Percentiles rank a stretch among this genome's conserved stretches.
Conservation (phyloP, 2,113 vertebrate species). For the Gopherus evgoodei region DNA sequence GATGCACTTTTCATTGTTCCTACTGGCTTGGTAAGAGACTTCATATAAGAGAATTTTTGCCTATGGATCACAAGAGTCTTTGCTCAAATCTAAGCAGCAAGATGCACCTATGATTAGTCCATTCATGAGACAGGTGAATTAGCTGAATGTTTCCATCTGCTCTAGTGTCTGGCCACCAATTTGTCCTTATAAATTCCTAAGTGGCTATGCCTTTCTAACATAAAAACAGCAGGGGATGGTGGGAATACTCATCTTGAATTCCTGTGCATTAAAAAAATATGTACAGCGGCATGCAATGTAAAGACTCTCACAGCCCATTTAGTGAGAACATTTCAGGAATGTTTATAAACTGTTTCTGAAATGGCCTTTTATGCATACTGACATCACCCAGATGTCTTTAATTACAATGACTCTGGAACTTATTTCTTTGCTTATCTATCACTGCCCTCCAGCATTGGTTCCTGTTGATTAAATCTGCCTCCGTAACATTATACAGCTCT, state of each 20-base stretch:
- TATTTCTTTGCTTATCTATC: slow-evolving; percentile 65
- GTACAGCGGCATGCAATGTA: neutral
- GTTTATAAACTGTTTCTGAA: neutral
- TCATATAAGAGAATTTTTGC: neutral
- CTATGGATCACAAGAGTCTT: neutral
- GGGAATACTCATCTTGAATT: neutral
- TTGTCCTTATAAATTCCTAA: slow-evolving; percentile 29
- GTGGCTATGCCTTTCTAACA: neutral
- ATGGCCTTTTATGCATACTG: slow-evolving; percentile 38
- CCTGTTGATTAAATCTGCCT: slow-evolving; percentile 71
- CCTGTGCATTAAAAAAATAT: neutral
- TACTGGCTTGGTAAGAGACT: neutral
- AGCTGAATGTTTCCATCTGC: slow-evolving; percentile 32
- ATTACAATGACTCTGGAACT: slow-evolving; percentile 55
- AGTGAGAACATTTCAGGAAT: neutral
- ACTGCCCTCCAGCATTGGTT: slow-evolving; percentile 62
- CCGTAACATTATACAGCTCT: slow-evolving; percentile 4
- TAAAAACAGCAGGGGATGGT: neutral
- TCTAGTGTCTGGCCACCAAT: neutral
- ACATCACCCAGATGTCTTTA: slow-evolving; percentile 62
- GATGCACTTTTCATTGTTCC: neutral
- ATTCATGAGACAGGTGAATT: neutral
- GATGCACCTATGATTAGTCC: neutral
- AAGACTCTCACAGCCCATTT: neutral
- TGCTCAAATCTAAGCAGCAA: neutral